Base-by-base conservation (phyloP, 2,113 vertebrate genomes). In the Isurus oxyrinchus region DNA sequence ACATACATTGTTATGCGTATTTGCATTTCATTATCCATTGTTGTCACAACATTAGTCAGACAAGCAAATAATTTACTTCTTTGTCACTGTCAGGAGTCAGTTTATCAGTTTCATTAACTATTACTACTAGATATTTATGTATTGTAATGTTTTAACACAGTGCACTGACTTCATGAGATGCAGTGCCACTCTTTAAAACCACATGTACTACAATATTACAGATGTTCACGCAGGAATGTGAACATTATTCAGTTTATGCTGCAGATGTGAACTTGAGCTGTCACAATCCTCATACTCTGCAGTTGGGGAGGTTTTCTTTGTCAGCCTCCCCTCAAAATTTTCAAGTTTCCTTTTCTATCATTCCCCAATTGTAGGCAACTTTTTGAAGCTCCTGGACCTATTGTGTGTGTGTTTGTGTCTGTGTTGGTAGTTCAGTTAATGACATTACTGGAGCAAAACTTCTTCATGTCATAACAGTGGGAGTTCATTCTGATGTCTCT, bases 11-110 rank as follows among this genome's bases (percentile, higher is more conserved):
- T 31, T 57, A 16, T 14, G 10, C 3, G 55, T 91, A 91, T 91
- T 91, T 91, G 31, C 88, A 91, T 59, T 57, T 35, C 55, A 35
- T 91, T 35, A 35, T 91, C 57, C 25, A 59, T 59, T n/a, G 14
- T 91, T 91, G 88, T 91, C 55, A 91, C 88, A 91, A 91, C 27
- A 91, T 91, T 57, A 91, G 88, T 59, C 49, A 59, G 55, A 35
- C 53, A 91, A 57, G 55, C 31, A 5, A 59, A 91, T 59, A 14
- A 59, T 91, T 84, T 91, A 91, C 49, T 91, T 16, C 55, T 59
- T n/a, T 91, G 88, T 35, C 57, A n/a, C 13, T 91, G 55, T 59
- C 88, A 59, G 44, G 53, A 86, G 16, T 53, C 19, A 87, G 0
- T 87, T 53, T 49, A 87, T 87, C 49, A 44, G 84, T 87, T 87